Base-by-base conservation (phyloP, 2,888 invertebrate genomes). In the Aphidius colemani region DNA sequence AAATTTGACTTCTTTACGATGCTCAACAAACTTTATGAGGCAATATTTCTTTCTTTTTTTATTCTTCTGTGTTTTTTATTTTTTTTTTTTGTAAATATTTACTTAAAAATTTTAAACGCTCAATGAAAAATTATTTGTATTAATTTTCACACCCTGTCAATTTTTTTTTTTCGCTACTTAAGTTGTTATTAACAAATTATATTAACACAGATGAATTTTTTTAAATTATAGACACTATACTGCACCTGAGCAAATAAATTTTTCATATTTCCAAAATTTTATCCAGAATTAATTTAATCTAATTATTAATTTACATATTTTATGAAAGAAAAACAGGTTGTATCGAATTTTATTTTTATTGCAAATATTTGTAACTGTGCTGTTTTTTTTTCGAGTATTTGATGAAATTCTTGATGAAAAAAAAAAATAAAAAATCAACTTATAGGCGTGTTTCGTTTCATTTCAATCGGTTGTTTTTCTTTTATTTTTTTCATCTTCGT, bases 1-100 rank as follows among this genome's bases (percentile, higher is more conserved):
- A 76, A 72, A 74, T 75, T 74, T 73, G 74, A 75, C 72, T 71
- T 69, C 60, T 77, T 76, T 76, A 75, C 66, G 75, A 74, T 66
- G 64, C 63, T 57, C 69, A 57, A 48, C 58, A 58, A 67, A 64
- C 63, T 73, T 74, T 71, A 70, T 61, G 68, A 70, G 63, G 51
- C 10, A 48, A 56, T 65, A 59, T 62, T 59, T 48, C 55, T 66
- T 61, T 45, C 51, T 55, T 39, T 30, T 30, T 30, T 30, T 30
- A 53, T 7, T 49, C 53, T 59, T 59, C n/a, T 41, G 30, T 30
- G 7, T 49, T 9, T 55, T 10, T 43, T 1, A 44, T 44, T 48
- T 11, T 30, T 56, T 8, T 39, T 30, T 10, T n/a, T 41, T n/a
- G 5, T 30, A 53, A 49, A 46, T 18, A 50, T 44, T 57, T 6